Percentiles rank a stretch among this genome's conserved stretches.
These are phyloP conservation scores for Meles meles DNA, from an alignment of 2,113 vertebrate species.

Conservation along the genomic window DNA sequence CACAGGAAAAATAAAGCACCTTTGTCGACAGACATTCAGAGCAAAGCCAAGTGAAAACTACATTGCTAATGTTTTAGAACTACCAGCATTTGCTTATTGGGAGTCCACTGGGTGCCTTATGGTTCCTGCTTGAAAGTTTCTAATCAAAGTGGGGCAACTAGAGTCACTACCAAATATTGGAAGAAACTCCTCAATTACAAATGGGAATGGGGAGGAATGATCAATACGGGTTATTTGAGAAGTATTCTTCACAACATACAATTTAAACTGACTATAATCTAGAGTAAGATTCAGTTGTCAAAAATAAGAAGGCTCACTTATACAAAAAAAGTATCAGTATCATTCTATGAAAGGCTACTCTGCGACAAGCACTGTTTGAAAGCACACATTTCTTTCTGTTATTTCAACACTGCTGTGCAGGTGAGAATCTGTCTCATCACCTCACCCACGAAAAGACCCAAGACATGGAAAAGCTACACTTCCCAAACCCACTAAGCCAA, in stretches of 20 bases:
- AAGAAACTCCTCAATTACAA: neutral
- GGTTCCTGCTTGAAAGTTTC: neutral
- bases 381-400: neutral
- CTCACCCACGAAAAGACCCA: neutral
- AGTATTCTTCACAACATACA: neutral
- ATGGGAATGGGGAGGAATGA: neutral
- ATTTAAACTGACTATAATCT: neutral
- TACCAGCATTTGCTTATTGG: neutral
- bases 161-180: neutral
- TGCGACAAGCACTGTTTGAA: neutral
- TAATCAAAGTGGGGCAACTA: neutral
- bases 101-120: neutral
- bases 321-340: neutral
- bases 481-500: neutral
- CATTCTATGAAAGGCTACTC: neutral
- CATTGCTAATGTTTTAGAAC: neutral
- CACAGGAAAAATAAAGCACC: neutral
- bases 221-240: neutral
- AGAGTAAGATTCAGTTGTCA: neutral
- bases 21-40: neutral
- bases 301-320: neutral
- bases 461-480: neutral
- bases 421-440: neutral
- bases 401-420: neutral
- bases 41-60: neutral